phyloP scores from a whole-genome alignment of 1,140 invertebrate genomes.

The Polypedilum vanderplanki region DNA sequence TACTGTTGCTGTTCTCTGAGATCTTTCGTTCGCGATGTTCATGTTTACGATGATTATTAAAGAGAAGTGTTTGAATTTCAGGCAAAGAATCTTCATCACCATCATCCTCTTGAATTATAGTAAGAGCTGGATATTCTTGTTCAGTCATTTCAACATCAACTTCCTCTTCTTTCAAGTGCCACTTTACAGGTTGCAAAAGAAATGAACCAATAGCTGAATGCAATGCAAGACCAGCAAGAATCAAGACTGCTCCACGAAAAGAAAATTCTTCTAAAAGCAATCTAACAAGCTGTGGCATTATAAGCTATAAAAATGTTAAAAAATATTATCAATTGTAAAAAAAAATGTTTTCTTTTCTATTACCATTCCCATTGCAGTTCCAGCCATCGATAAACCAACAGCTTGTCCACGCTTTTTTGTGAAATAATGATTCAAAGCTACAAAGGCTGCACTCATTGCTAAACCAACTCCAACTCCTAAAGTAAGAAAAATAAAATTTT shows the following conservation, averaged over 20 bases:
- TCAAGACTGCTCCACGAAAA: constrained; percentile 58
- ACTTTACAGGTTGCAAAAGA: constrained; percentile 58
- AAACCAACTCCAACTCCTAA: constrained; percentile 62
- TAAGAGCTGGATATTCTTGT: constrained; percentile 36
- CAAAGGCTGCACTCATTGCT: constrained; percentile 61
- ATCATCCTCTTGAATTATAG: constrained; percentile 44
- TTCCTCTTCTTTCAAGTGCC: constrained; percentile 54
- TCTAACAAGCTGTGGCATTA: constrained; percentile 63
- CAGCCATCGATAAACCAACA: constrained; percentile 66
- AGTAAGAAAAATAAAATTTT: constrained; percentile 31
- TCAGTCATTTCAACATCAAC: constrained; percentile 49
- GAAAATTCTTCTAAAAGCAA: constrained; percentile 52
- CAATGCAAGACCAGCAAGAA: constrained; percentile 57
- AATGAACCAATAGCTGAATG: constrained; percentile 59
- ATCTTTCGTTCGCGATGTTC: constrained; percentile 39
- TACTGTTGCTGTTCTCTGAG: constrained; percentile 37
- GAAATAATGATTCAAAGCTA: constrained; percentile 67
- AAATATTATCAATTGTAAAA: no score
- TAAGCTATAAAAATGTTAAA: no score
- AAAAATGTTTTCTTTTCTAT: no score
- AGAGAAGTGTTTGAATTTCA: constrained; percentile 42
- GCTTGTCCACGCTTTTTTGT: constrained; percentile 65
- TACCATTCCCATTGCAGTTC: constrained; percentile 66
- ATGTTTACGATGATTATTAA: constrained; percentile 34
- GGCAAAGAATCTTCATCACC: constrained; percentile 44